These are phyloP conservation scores for Drosophila affinis DNA, from an alignment of 2,888 invertebrate genomes.

Conservation along the genomic window DNA sequence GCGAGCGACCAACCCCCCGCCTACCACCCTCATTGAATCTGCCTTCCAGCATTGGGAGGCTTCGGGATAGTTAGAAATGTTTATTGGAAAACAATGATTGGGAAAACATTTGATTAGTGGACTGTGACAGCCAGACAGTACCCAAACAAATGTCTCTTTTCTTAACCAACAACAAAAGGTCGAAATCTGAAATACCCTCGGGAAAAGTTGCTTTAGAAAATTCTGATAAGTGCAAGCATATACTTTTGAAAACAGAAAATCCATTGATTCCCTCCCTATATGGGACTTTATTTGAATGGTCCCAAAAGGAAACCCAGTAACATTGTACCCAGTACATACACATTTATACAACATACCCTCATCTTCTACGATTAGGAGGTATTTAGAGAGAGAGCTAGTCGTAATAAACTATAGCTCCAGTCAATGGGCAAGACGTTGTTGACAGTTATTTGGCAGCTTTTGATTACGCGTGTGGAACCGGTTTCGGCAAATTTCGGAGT, in stretches of 20 bases:
- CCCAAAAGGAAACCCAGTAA: background rate
- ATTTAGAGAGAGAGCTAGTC: background rate
- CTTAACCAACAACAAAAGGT: background rate
- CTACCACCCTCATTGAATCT: background rate
- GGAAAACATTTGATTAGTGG: background rate
- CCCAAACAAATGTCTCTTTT: background rate
- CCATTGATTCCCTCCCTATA: too few relatives aligned
- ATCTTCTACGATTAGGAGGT: background rate
- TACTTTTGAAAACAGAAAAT: too few relatives aligned
- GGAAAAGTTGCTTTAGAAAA: too few relatives aligned
- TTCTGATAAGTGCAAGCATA: too few relatives aligned
- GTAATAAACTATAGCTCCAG: conserved; percentile 27
- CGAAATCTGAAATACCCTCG: too few relatives aligned
- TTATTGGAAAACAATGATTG: background rate
- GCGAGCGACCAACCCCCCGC: conserved; percentile 15
- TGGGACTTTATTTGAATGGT: too few relatives aligned
- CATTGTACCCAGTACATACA: background rate
- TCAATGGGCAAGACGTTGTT: conserved; percentile 48
- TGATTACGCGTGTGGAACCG: conserved; percentile 52
- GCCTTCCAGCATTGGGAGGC: background rate
- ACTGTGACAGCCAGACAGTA: background rate
- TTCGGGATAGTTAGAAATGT: background rate
- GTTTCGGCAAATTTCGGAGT: conserved; percentile 57
- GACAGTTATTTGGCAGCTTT: conserved; percentile 28
- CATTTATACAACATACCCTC: background rate